Base-by-base conservation (phyloP, 2,797 vertebrate genomes). In the Liasis olivaceus region DNA sequence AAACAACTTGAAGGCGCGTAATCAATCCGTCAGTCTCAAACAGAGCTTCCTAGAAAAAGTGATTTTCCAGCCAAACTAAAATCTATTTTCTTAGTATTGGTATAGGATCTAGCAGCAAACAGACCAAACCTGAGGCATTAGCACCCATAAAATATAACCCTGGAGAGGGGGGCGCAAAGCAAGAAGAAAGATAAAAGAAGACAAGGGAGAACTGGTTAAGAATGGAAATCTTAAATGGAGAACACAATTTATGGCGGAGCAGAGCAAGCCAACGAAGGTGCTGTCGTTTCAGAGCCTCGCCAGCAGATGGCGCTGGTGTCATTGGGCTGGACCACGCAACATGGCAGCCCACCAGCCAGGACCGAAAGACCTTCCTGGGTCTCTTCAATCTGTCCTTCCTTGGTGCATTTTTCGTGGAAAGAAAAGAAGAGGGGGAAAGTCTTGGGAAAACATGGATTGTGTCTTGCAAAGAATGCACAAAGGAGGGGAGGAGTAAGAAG, bases 241-340 rank as follows among this genome's bases (percentile, higher is more conserved):
- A 17, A 59, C 24, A 77, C 56, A 28, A 56, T 51, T 22, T 60
- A 51, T 12, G 31, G 51, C 1, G 11, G 58, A 87, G 20, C 51
- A 54, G 51, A 54, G 51, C 51, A 8, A 7, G 51, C 58, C 24
- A 26, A 36, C 26, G 62, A 66, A 59, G 64, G 17, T 31, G 51
- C 31, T n/a, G 85, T 15, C 36, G 12, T 66, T n/a, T 8, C 85
- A 26, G 7, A 0, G 42, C 72, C 62, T 94, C 88, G 84, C 88
- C 94, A 95, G n/a, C 0, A 94, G 85, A 63, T 87, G 93, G 72
- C 64, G 93, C 0, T 0, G 4, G 56, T 4, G 72, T 42, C 54
- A n/a, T 87, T 89, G 22, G 69, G 69, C 0, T 81, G 0, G 13
- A 58, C 28, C 4, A 20, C 22, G 7, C 13, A 81, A 51, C 8